Evolutionary conservation across 2,797 vertebrate genomes (phyloP).

Genomic region (Coccyzus lansbergi): DNA sequence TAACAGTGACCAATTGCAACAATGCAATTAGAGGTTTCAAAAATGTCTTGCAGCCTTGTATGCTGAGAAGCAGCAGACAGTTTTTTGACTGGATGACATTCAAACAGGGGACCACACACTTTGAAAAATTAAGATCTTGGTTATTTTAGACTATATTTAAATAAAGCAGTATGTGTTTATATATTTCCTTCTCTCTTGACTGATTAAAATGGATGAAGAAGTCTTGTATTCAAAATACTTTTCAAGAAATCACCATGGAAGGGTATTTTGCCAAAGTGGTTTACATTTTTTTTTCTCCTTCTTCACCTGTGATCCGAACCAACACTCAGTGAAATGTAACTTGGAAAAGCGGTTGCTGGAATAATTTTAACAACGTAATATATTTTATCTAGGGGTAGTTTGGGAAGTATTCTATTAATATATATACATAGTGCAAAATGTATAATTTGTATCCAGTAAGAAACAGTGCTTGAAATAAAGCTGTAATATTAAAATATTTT

Average conservation of each 20-base stretch:
- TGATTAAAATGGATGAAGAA: conserved; percentile 8
- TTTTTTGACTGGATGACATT: conserved; percentile 47
- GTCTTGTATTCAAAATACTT: neutral
- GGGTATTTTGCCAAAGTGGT: conserved; percentile 50
- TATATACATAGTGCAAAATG: conserved; percentile 26
- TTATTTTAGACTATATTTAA: conserved; percentile 63
- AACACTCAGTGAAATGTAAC: neutral
- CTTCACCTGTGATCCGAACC: neutral
- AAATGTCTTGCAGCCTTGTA: conserved; percentile 4
- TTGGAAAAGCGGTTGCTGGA: conserved; percentile 29
- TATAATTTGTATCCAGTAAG: conserved; percentile 57
- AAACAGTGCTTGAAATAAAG: conserved; percentile 75
- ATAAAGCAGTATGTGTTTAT: conserved; percentile 43
- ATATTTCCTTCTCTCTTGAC: conserved; percentile 30
- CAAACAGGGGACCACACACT: conserved; percentile 55
- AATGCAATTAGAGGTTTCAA: conserved; percentile 50
- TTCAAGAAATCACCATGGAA: neutral
- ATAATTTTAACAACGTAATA: conserved; percentile 33
- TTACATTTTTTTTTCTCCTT: neutral
- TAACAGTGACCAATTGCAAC: conserved; percentile 60
- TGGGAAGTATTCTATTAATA: conserved; percentile 42
- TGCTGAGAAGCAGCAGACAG: conserved; percentile 40
- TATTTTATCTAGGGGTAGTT: conserved; percentile 64
- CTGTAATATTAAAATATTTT: conserved; percentile 61
- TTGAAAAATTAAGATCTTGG: conserved; percentile 55